Percentiles rank a stretch among this genome's conserved stretches.
Evolutionary conservation across 2,113 vertebrate species (phyloP).

Genomic region (Sinocyclocheilus anshuiensis): DNA sequence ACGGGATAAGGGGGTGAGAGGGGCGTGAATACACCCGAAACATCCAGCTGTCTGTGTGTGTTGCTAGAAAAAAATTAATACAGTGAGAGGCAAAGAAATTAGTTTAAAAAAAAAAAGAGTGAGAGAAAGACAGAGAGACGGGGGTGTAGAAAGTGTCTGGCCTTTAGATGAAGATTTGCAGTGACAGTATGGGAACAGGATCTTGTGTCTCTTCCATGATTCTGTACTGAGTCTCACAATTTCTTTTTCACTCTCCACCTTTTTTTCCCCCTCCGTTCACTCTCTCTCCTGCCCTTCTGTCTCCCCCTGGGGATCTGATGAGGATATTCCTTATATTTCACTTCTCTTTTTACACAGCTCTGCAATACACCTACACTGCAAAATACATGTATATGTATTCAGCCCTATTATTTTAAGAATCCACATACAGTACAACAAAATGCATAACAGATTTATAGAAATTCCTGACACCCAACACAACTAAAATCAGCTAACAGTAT

Average conservation of each 20-base stretch:
- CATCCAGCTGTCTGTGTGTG: neutral
- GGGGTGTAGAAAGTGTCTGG: constrained; percentile 41
- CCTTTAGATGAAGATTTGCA: constrained; percentile 47
- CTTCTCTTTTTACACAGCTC: constrained; percentile 2
- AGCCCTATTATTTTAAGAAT: neutral
- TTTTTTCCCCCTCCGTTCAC: neutral
- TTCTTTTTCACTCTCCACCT: constrained; percentile 8
- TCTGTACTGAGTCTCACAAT: constrained; percentile 57
- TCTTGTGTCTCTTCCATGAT: constrained; percentile 57
- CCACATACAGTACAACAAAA: neutral
- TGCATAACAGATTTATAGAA: neutral
- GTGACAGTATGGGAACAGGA: constrained; percentile 54
- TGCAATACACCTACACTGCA: neutral
- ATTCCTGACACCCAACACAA: neutral
- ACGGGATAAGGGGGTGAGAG: neutral
- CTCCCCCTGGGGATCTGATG: neutral
- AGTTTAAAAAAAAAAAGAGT: neutral
- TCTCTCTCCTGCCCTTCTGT: constrained; percentile 13
- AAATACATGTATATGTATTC: neutral
- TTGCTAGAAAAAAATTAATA: neutral
- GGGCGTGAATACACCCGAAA: neutral
- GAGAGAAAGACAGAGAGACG: neutral
- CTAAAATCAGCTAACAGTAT: neutral
- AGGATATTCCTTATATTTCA: constrained; percentile 27
- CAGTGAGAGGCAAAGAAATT: neutral